These are phyloP conservation scores for Adelosebastes latens DNA, from an alignment of 2,797 vertebrate species.

Conservation along the genomic window DNA sequence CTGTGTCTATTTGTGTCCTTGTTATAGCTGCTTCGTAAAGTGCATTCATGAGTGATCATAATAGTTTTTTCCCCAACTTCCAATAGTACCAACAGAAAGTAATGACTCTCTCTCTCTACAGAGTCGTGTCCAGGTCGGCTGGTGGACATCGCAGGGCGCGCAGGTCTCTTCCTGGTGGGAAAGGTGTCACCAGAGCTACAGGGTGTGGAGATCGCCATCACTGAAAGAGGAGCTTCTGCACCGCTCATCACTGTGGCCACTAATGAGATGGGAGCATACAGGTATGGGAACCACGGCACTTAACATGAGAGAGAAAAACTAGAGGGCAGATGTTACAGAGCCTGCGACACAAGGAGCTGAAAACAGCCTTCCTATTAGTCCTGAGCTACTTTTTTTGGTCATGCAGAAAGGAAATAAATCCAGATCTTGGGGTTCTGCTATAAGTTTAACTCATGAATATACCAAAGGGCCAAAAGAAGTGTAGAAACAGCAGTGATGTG, in stretches of 20 bases:
- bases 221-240: constrained; percentile 85
- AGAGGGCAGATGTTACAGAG: neutral
- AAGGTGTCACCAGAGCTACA: constrained; percentile 90
- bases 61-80: neutral
- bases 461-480: neutral
- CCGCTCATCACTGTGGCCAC: constrained; percentile 92
- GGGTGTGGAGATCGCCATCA: constrained; percentile 95
- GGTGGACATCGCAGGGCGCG: constrained; percentile 92
- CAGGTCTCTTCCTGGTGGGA: constrained; percentile 94
- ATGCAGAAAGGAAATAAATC: neutral
- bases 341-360: neutral
- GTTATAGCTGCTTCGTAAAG: neutral
- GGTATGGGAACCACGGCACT: constrained; percentile 75
- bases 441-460: neutral
- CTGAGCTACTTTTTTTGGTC: neutral
- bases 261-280: constrained; percentile 90
- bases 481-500: neutral
- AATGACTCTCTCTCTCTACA: constrained; percentile 41
- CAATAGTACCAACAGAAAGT: neutral
- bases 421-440: neutral
- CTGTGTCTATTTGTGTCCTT: neutral
- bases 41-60: neutral
- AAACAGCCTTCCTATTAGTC: neutral
- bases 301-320: neutral
- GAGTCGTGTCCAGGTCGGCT: constrained; percentile 95